Percentiles rank a stretch among this genome's conserved stretches.
These are phyloP conservation scores for Lepidurus couesii DNA, from an alignment of 1,140 invertebrate species.

Conservation along the genomic window DNA sequence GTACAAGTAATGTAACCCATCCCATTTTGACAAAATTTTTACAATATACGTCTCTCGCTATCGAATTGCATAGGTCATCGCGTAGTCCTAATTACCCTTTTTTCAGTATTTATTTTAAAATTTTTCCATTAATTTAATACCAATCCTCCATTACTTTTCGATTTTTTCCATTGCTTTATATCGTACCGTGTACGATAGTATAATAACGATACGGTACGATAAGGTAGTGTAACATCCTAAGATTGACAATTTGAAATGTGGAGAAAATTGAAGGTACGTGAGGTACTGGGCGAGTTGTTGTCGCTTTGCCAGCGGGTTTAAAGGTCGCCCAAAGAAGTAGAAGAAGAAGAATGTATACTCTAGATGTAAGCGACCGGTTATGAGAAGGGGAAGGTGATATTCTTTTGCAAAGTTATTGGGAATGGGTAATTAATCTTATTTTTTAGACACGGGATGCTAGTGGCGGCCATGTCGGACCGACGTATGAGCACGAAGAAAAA, in stretches of 20 bases:
- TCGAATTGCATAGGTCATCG: neutral
- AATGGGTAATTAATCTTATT: slow-evolving; percentile 11
- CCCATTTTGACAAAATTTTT: slow-evolving; percentile 11
- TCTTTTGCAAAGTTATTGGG: slow-evolving; percentile 22
- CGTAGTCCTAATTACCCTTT: neutral
- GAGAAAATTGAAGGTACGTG: no score
- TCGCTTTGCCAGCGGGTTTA: no score
- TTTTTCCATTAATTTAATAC: no score
- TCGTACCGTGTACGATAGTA: no score
- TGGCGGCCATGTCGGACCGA: neutral
- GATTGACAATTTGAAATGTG: no score
- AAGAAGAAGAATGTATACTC: neutral
- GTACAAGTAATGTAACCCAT: neutral
- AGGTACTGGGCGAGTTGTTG: no score
- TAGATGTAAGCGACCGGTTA: neutral
- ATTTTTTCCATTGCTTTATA: no score
- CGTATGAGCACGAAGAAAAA: neutral
- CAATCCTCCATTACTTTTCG: no score
- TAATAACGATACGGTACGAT: no score
- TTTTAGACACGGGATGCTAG: neutral
- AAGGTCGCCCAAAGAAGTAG: neutral
- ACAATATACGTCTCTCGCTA: slow-evolving; percentile 6
- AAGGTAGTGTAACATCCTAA: no score
- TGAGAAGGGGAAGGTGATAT: slow-evolving; percentile 13
- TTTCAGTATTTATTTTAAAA: neutral